Conservation (phyloP, 2,888 invertebrate species). For the Silvanus unidentatus region DNA sequence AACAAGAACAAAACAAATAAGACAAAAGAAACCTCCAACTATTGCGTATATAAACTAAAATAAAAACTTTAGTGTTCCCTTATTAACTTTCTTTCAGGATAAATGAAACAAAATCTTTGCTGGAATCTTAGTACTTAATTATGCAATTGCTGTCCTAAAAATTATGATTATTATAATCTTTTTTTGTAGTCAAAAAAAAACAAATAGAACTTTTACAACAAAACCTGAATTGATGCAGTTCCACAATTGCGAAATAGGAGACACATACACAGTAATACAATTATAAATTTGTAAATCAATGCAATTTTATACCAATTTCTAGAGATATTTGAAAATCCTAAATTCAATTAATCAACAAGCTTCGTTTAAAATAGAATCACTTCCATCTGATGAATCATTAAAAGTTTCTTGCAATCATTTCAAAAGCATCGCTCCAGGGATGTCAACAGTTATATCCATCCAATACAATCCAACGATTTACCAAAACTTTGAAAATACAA, state of each 20-base stretch:
- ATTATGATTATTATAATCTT: too few species aligned
- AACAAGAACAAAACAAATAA: too few species aligned
- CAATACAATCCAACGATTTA: conserved; percentile 36
- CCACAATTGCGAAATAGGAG: conserved; percentile 37
- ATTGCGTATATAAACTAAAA: too few species aligned
- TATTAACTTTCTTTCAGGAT: too few species aligned
- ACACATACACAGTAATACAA: conserved; percentile 36
- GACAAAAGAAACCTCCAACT: too few species aligned
- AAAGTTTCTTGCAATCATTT: conserved; percentile 7
- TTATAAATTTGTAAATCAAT: not conserved
- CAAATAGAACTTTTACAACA: conserved; percentile 27
- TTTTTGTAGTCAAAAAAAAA: conserved; percentile 4
- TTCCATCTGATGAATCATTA: conserved; percentile 27
- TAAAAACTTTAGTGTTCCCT: too few species aligned
- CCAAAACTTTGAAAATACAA: conserved; percentile 24
- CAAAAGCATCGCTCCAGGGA: conserved; percentile 43
- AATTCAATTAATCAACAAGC: conserved; percentile 37
- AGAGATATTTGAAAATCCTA: conserved; percentile 27
- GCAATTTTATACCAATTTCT: not conserved
- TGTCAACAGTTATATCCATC: conserved; percentile 38
- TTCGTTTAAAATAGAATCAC: not conserved
- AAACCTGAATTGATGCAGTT: conserved; percentile 37
- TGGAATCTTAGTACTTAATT: too few species aligned
- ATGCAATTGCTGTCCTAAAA: too few species aligned
- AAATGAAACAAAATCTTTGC: too few species aligned